Base-by-base conservation (phyloP, 2,797 vertebrate species). In the Amniataba percoides region DNA sequence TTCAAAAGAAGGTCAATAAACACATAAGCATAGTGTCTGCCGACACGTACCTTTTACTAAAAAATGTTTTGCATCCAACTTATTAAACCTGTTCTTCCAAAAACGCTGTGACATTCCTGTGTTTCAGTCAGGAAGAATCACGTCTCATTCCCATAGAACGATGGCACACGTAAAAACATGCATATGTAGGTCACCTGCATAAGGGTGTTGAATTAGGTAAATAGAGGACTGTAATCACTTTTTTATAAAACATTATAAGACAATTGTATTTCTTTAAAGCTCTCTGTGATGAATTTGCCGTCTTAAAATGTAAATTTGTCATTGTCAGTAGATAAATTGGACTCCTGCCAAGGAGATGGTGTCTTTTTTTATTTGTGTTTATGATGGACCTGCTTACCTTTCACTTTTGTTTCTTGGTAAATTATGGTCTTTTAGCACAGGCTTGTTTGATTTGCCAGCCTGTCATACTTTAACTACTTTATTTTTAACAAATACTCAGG, bases 81-180 rank as follows among this genome's bases (percentile, higher is more conserved):
- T 40, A 19, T 64, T 43, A 57, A 84, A 77, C 77, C 68, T 55
- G 60, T 77, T 78, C 62, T 45, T 21, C 51, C 19, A 56, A 5
- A 51, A 74, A 15, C 15, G 5, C 34, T 7, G 8, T 10, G 5
- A 31, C 69, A 69, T 72, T 59, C 51, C 16, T 25, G 5, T n/a
- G 51, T 39, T 64, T 63, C 1, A 34, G 0, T 71, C 42, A 19
- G 42, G 18, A 0, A 5, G 2, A 9, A 13, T 42, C 40, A 56
- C 56, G 25, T 49, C 25, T 36, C 56, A 31, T 39, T 56, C 16
- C 13, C 23, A 31, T 2, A 7, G 3, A 36, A 36, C 8, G 34
- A 7, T 36, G 6, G 34, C 4, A 5, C 34, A 36, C 34, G 8
- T 5, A 7, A 36, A n/a, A 53, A 18, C 45, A 27, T 16, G 7